Conservation (phyloP, 2,888 invertebrate genomes). For the Tipula vernalis region DNA sequence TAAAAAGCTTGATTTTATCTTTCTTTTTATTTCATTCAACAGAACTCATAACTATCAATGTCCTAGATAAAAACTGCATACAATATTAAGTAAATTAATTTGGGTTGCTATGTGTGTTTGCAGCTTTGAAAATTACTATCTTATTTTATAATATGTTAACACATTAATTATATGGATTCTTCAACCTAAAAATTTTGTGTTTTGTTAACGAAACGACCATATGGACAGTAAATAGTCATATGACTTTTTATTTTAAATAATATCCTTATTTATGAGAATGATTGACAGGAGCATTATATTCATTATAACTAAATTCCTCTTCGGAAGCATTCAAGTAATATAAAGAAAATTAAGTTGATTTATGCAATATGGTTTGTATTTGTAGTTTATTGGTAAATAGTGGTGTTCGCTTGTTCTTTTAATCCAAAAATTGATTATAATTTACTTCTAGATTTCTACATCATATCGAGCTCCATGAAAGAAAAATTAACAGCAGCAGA, state of each 20-base stretch:
- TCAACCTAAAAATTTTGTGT: neutral
- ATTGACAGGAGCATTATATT: neutral
- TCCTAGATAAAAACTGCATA: neutral
- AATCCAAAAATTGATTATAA: too few relatives aligned
- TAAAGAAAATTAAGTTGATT: neutral
- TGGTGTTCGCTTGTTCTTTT: too few relatives aligned
- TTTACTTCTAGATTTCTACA: too few relatives aligned
- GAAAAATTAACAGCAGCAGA: too few relatives aligned
- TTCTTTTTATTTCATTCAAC: neutral
- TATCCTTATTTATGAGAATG: neutral
- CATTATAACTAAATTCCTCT: neutral
- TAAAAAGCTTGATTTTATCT: neutral
- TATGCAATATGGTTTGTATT: neutral
- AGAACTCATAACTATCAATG: neutral
- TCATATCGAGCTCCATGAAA: too few relatives aligned
- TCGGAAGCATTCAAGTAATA: neutral
- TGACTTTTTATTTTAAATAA: neutral
- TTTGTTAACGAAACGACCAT: neutral
- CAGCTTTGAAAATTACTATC: too few relatives aligned
- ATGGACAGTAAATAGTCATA: neutral
- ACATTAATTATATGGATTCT: neutral
- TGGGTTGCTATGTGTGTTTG: neutral
- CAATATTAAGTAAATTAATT: neutral
- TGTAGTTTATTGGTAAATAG: too few relatives aligned
- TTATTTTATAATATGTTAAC: neutral